A percentile compares a stretch with the other conserved stretches of the same genome.
phyloP scores from a whole-genome alignment of 1,140 invertebrate species.

The Drosophila ambigua region DNA sequence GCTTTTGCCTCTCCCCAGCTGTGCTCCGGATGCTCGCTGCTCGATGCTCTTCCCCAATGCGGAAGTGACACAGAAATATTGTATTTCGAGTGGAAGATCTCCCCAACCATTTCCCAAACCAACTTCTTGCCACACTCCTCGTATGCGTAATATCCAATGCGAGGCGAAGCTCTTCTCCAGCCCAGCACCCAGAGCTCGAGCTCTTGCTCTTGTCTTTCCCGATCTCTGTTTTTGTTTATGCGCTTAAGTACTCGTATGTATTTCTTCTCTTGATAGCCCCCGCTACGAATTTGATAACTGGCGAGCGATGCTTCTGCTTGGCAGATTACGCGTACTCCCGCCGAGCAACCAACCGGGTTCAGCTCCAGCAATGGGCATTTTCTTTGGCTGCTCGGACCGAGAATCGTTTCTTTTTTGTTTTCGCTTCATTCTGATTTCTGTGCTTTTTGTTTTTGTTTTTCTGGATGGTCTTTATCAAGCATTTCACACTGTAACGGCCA shows the following conservation, averaged over 20 bases:
- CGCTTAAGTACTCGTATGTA: slow-evolving; percentile 1
- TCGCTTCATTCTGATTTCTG: slow-evolving; percentile 3
- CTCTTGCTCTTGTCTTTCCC: no score
- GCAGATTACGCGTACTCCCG: background rate
- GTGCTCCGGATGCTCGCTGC: background rate
- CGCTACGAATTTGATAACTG: slow-evolving; percentile 15
- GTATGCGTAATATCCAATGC: slow-evolving; percentile 48
- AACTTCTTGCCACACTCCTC: slow-evolving; percentile 15
- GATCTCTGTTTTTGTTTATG: slow-evolving; percentile 57
- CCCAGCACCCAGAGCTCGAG: no score
- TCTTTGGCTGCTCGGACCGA: no score
- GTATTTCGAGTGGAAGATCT: no score
- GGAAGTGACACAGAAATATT: slow-evolving; percentile 35
- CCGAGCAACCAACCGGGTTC: background rate
- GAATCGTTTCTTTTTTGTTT: no score
- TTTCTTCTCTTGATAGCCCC: slow-evolving; percentile 3
- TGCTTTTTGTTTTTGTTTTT: slow-evolving; percentile 3
- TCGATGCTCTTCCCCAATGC: slow-evolving; percentile 6
- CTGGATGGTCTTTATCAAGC: slow-evolving; percentile 13
- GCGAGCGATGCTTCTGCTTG: slow-evolving; percentile 1
- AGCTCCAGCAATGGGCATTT: slow-evolving; percentile 8
- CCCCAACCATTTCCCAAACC: no score
- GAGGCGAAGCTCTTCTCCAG: background rate
- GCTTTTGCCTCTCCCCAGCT: background rate
- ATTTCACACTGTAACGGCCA: slow-evolving; percentile 13